These are phyloP conservation scores for Salticus scenicus DNA, from an alignment of 2,888 invertebrate genomes.

Conservation along the genomic window DNA sequence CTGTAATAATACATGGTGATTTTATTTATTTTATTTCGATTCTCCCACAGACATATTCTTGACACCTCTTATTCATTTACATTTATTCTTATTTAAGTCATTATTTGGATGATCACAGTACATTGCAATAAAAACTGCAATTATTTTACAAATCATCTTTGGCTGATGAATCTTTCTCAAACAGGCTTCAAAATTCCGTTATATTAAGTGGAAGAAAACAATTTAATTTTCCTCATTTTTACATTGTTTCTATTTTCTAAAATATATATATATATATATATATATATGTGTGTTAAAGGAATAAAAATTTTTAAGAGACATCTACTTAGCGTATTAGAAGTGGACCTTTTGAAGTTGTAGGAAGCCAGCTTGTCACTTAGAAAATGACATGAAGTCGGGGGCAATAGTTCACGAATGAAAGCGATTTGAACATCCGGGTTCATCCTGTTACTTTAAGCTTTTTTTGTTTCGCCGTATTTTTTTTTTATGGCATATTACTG, in stretches of 20 bases:
- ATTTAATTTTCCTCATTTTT: neutral
- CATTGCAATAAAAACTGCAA: no score
- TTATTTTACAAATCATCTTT: no score
- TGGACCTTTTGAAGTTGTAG: conserved; percentile 1
- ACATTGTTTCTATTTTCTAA: neutral
- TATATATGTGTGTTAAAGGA: neutral
- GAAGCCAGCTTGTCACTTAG: neutral
- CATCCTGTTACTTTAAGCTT: neutral
- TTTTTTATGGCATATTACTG: neutral
- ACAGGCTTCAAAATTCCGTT: neutral
- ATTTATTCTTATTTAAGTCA: no score
- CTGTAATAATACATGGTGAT: no score
- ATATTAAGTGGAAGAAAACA: neutral
- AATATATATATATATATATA: no score
- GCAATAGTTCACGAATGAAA: conserved; percentile 27
- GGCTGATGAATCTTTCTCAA: no score
- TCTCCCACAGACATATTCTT: no score
- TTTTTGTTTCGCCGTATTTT: neutral
- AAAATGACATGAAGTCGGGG: conserved; percentile 25
- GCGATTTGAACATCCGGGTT: conserved; percentile 26
- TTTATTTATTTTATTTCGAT: no score
- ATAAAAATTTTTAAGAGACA: neutral
- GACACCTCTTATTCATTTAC: no score
- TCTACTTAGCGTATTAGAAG: neutral
- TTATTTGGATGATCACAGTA: no score